Evolutionary conservation across 1,140 invertebrate species (phyloP), one percentile per base, ranked within the genome.

Genomic region (Tetragnatha versicolor): DNA sequence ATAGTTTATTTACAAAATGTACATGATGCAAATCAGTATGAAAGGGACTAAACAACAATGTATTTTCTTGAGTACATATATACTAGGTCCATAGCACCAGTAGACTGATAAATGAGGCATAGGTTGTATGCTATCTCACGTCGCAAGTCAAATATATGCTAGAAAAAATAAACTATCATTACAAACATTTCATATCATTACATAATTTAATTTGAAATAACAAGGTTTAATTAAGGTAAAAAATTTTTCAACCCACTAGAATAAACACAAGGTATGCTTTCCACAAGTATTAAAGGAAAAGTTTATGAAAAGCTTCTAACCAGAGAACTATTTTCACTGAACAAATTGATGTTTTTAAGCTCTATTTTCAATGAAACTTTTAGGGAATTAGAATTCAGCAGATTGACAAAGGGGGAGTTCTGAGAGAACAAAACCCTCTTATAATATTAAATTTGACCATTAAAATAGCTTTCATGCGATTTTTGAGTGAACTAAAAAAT

Each of bases 61-160:
- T 94, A 92, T 83, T 93, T 89, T 77, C 91, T 87, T 35, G 94
- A 84, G 83, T 91, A 91, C 86, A 90, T 91, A 78, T 89, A 88
- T 33, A 94, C 93, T 42, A 94, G 86, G 73, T 90, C 86, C 73
- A 88, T 86, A 83, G 92, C 91, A 39, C 92, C 92, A 70, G 90
- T 90, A 72, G 88, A 85, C 47, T 90, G 88, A 85, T 96, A 96
- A 81, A 96, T 93, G 9, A 94, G 85, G 85, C 93, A 90, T 51
- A 97, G 85, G 88, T 97, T 97, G 83, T 90, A 96, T 0, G 94
- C 94, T 72, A 91, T 91, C 85, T 97, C 94, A 79, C 87, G 87
- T 63, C 88, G 90, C 29, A 97, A 86, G 85, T 94, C 90, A 53
- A 95, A 88, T 17, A 89, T 86, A 29, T 88, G 85, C 55, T 82